These are phyloP conservation scores for Tor tambroides DNA, from an alignment of 2,113 vertebrate species.

Conservation along the genomic window DNA sequence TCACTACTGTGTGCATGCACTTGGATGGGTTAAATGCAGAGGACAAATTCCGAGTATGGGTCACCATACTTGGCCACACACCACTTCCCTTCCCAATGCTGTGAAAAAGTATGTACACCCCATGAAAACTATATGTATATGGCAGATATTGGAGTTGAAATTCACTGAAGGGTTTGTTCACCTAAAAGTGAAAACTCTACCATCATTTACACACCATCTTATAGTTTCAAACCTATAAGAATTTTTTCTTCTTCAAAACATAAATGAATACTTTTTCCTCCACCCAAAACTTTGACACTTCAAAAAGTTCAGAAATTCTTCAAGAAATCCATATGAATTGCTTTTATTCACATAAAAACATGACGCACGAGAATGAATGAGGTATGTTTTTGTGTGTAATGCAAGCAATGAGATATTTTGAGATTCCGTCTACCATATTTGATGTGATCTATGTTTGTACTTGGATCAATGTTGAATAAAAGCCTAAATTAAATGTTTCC, in stretches of 20 bases:
- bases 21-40: too few species aligned
- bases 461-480: not conserved
- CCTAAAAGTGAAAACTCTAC: not conserved
- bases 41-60: too few species aligned
- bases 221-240: too few species aligned
- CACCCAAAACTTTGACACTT: not conserved
- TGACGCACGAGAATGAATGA: too few species aligned
- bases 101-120: not conserved
- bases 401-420: not conserved
- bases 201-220: not conserved
- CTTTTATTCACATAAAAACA: too few species aligned
- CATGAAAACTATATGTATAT: not conserved
- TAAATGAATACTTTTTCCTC: not conserved
- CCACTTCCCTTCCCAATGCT: too few species aligned
- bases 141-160: not conserved
- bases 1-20: too few species aligned
- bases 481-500: not conserved
- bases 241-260: not conserved
- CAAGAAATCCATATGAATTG: not conserved
- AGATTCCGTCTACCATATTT: not conserved
- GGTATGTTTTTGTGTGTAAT: too few species aligned
- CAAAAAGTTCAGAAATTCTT: not conserved
- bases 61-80: too few species aligned
- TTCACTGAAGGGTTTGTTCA: not conserved
- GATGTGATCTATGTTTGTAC: not conserved